Percentiles rank a stretch among this genome's conserved stretches.
Evolutionary conservation across 1,140 invertebrate genomes (phyloP).

Genomic region (Drosophila murphyi): DNA sequence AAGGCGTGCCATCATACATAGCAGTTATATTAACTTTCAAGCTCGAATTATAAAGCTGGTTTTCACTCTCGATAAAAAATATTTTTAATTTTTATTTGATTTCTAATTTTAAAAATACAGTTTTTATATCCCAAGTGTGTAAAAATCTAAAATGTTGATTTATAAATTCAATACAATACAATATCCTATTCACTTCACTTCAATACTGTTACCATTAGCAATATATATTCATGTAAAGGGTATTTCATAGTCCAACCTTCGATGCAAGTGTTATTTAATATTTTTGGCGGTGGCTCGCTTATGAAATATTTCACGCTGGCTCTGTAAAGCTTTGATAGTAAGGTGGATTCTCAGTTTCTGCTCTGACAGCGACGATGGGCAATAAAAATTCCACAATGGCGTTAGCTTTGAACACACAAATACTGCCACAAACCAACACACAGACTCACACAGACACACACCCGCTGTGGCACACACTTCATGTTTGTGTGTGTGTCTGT

Average conservation of each 20-base stretch:
- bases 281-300: conserved; percentile 38
- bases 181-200: too few species aligned
- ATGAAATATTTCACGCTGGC: conserved; percentile 77
- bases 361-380: conserved; percentile 65
- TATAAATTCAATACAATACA: background rate
- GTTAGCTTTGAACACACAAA: conserved; percentile 55
- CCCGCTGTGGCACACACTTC: background rate
- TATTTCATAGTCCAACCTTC: conserved; percentile 1
- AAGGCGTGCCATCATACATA: too few species aligned
- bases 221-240: background rate
- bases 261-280: conserved; percentile 4
- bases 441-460: conserved; percentile 10
- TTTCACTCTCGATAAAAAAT: too few species aligned
- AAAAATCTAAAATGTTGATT: too few species aligned
- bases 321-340: conserved; percentile 66
- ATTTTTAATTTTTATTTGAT: too few species aligned
- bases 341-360: conserved; percentile 45
- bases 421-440: conserved; percentile 7
- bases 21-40: too few species aligned
- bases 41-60: too few species aligned
- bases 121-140: too few species aligned
- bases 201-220: too few species aligned
- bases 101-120: too few species aligned
- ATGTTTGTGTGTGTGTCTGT: conserved; percentile 7
- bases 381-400: conserved; percentile 80